phyloP scores from a whole-genome alignment of 2,797 vertebrate species.

The Myotis daubentonii region DNA sequence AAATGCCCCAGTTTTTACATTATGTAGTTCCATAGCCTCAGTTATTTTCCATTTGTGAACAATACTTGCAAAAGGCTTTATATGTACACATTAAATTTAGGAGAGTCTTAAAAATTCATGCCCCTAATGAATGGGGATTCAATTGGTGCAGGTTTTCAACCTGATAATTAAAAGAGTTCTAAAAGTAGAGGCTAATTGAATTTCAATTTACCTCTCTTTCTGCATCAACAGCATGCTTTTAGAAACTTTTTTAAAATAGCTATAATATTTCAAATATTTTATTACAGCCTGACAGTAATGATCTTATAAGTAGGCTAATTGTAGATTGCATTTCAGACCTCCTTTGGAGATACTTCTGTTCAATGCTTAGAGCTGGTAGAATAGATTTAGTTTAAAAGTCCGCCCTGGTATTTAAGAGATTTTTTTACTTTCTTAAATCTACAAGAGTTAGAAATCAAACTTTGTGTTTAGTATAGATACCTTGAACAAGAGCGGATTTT shows the following conservation, averaged over 20 bases:
- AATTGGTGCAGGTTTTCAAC: constrained; percentile 25
- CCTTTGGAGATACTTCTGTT: constrained; percentile 60
- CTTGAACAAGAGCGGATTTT: not conserved
- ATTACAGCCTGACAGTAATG: constrained; percentile 58
- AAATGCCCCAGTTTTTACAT: not conserved
- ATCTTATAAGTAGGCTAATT: constrained; percentile 72
- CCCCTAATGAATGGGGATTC: constrained; percentile 20
- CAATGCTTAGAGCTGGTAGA: not conserved
- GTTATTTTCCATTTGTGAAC: not conserved
- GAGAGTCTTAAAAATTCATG: constrained; percentile 22
- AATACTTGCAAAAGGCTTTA: not conserved
- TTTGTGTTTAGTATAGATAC: not conserved
- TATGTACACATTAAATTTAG: not conserved
- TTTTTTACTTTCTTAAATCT: constrained; percentile 7
- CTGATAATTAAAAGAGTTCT: constrained; percentile 68
- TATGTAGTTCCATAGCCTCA: not conserved
- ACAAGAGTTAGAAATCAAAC: constrained; percentile 23
- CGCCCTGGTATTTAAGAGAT: not conserved
- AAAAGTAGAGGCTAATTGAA: constrained; percentile 70
- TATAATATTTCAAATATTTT: constrained; percentile 66
- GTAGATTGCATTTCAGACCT: constrained; percentile 52
- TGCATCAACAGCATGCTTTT: constrained; percentile 62
- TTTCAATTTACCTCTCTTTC: constrained; percentile 65
- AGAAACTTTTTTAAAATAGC: constrained; percentile 65
- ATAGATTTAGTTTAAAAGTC: constrained; percentile 38